These are phyloP conservation scores for Loris lydekkerianus DNA, from an alignment of 2,797 vertebrate species.

Conservation along the genomic window DNA sequence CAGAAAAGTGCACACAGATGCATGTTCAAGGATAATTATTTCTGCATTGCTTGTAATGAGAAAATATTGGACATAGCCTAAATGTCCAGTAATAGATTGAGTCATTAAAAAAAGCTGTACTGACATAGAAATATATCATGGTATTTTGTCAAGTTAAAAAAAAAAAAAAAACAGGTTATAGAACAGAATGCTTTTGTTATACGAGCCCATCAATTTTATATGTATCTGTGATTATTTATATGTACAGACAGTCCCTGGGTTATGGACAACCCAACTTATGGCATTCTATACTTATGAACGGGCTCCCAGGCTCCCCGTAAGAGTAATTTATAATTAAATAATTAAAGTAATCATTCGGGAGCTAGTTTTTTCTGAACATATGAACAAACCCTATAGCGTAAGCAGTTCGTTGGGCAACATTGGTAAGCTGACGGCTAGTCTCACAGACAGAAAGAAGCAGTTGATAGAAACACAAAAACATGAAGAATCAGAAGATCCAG, in stretches of 20 bases:
- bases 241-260: not conserved
- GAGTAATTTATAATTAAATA: not conserved
- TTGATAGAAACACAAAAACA: not conserved
- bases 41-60: slow-evolving; percentile 63
- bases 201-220: not conserved
- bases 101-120: not conserved
- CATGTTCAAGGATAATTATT: slow-evolving; percentile 73
- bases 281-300: not conserved
- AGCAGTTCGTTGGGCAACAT: not conserved
- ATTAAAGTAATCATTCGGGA: not conserved
- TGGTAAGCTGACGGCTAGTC: not conserved
- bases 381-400: not conserved
- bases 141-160: slow-evolving; percentile 37
- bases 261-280: not conserved
- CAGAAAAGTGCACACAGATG: slow-evolving; percentile 56
- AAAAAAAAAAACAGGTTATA: not conserved
- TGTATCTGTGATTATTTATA: slow-evolving; percentile 54
- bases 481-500: not conserved
- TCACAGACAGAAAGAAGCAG: not conserved
- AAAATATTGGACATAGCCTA: slow-evolving; percentile 66
- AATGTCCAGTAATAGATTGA: slow-evolving; percentile 51
- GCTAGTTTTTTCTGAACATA: not conserved
- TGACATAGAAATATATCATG: slow-evolving; percentile 21
- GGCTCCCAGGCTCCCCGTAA: not conserved
- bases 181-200: slow-evolving; percentile 49